Conservation (phyloP, 2,797 vertebrate species). For the Lepilemur ruficaudatus region DNA sequence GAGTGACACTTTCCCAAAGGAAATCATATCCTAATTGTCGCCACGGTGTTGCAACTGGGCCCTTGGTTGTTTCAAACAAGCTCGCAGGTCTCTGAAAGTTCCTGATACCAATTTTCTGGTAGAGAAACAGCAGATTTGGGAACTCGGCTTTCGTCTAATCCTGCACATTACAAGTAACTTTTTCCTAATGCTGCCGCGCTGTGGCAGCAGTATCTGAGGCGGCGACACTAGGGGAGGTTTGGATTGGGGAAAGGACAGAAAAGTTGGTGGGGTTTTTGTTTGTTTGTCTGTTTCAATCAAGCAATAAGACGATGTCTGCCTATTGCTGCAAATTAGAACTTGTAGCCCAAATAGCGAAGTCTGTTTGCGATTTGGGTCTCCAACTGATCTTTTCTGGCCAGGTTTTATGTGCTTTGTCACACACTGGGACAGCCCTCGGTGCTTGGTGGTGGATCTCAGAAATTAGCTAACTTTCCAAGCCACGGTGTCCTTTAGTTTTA, state of each 20-base stretch:
- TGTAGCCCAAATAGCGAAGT: not conserved
- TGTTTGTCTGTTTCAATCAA: not conserved
- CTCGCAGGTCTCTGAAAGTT: not conserved
- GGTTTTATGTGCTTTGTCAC: not conserved
- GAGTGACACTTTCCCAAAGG: not conserved
- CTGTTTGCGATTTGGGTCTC: not conserved
- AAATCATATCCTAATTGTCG: conserved; percentile 39
- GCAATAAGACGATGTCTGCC: not conserved
- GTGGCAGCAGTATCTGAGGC: not conserved
- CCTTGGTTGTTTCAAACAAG: conserved; percentile 31
- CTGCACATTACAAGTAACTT: conserved; percentile 40
- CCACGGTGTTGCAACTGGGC: not conserved
- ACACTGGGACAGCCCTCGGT: not conserved
- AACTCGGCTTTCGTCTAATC: conserved; percentile 37
- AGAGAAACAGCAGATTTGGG: conserved; percentile 29
- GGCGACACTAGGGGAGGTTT: not conserved
- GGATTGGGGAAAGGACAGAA: not conserved
- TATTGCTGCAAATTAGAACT: not conserved
- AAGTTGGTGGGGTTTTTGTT: not conserved
- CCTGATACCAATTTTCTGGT: conserved; percentile 57
- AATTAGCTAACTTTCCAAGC: not conserved
- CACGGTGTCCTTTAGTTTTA: not conserved
- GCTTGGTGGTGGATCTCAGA: not conserved
- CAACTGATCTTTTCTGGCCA: not conserved
- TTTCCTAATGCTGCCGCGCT: not conserved